phyloP scores from a whole-genome alignment of 2,797 vertebrate genomes.

The Dermochelys coriacea region DNA sequence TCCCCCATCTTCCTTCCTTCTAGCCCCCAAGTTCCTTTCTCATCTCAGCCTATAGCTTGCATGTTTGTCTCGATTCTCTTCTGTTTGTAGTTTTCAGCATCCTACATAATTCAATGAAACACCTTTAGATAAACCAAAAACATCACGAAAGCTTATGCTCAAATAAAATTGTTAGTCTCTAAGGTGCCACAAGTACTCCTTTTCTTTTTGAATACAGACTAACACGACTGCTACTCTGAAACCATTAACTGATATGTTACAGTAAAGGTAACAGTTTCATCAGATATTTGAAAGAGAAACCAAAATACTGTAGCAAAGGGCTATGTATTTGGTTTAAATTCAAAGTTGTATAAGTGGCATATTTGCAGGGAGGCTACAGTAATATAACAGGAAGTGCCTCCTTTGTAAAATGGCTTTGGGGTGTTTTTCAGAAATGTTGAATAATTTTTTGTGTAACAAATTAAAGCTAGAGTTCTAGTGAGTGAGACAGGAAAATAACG shows the following conservation, averaged over 20 bases:
- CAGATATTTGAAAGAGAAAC: not conserved
- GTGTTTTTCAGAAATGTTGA: not conserved
- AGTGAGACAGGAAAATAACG: constrained; percentile 21
- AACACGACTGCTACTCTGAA: too few relatives aligned
- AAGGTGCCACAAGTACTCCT: too few relatives aligned
- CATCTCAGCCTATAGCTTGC: not conserved
- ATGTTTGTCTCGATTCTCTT: not conserved
- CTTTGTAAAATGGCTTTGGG: constrained; percentile 15
- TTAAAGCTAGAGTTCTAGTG: not conserved
- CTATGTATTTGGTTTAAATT: constrained; percentile 13
- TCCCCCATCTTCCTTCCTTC: not conserved
- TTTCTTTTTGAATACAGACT: too few relatives aligned
- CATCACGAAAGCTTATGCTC: too few relatives aligned
- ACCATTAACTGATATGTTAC: not conserved
- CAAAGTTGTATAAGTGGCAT: not conserved
- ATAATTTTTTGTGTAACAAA: not conserved
- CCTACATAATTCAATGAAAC: constrained; percentile 22
- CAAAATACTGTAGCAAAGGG: not conserved
- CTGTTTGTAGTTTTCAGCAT: constrained; percentile 2
- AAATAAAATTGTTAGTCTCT: too few relatives aligned
- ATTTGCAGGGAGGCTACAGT: not conserved
- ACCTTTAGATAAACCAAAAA: not conserved
- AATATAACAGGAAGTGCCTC: constrained; percentile 7
- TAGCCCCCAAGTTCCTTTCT: not conserved
- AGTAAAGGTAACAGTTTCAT: not conserved